Evolutionary conservation across 1,140 invertebrate species (phyloP).

Genomic region (Atta colombica): DNA sequence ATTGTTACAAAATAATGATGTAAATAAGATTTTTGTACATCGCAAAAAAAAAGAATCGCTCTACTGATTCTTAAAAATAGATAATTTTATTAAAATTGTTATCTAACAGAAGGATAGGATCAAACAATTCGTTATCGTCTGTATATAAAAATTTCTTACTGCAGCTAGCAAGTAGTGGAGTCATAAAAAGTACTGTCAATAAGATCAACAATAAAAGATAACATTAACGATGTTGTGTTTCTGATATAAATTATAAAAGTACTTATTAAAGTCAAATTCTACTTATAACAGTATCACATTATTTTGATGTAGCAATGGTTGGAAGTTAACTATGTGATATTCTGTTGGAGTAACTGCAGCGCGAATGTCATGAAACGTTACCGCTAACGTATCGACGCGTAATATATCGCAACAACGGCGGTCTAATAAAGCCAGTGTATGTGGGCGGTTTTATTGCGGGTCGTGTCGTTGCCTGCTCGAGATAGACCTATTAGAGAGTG

Average conservation of each 20-base stretch:
- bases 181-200: background rate
- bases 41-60: background rate
- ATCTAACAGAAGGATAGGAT: background rate
- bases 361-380: conserved; percentile 20
- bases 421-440: conserved; percentile 50
- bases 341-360: conserved; percentile 8
- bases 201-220: background rate
- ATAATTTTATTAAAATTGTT: background rate
- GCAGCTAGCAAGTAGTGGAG: background rate
- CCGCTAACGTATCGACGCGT: conserved; percentile 30
- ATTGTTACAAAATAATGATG: background rate
- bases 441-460: conserved; percentile 44
- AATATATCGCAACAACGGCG: conserved; percentile 41
- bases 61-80: background rate
- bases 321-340: conserved; percentile 36
- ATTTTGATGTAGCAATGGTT: background rate
- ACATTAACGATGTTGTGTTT: background rate
- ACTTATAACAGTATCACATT: background rate
- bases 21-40: background rate
- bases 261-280: background rate
- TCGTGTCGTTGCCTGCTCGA: conserved; percentile 55
- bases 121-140: background rate
- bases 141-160: background rate
- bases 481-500: conserved; percentile 56
- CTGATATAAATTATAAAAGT: background rate